Evolutionary conservation across 2,888 invertebrate genomes (phyloP), one percentile per base, ranked within the genome.

Genomic region (Rotaria socialis): DNA sequence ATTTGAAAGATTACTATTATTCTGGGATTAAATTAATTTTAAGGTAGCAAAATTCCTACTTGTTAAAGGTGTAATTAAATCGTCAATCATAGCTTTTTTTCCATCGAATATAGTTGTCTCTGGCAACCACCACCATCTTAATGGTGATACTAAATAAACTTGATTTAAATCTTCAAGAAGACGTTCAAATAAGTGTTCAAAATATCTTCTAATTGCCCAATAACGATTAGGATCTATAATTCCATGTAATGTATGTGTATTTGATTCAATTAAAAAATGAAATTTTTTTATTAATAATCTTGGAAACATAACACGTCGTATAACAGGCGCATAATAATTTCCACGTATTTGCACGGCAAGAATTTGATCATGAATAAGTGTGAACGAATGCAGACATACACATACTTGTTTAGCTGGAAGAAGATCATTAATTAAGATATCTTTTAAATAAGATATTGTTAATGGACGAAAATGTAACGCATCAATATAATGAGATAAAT

Each of bases 391-490:
- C 10, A 80, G 14, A 80, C 80, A 80, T 80, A 80, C 43, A 80
- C 80, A 80, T 4, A 80, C 80, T 80, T 80, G 80, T 47, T 80
- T 80, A 11, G 80, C 43, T 24, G 80, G 80, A 7, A 80, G 19
- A 47, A 80, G n/a, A 43, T 80, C 80, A 80, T 80, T 80, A 2
- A 80, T 80, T 43, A 80, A 47, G 24, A n/a, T n/a, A 80, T 47
- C 43, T 80, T 80, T 80, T 80, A 80, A 47, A 47, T 80, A 80
- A 1, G 43, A 22, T n/a, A 80, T 80, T 80, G 80, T 80, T 47
- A 80, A 80, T 80, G 80, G 80, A 43, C 80, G 80, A 80, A 80
- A 80, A 80, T 80, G 80, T 47, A 80, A 80, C 24, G 80, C 80
- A 47, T 80, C 80, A 2, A 80, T 80, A 47, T 80, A 80, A 47